These are phyloP conservation scores for Idaea aversata DNA, from an alignment of 2,888 invertebrate species.

Conservation along the genomic window DNA sequence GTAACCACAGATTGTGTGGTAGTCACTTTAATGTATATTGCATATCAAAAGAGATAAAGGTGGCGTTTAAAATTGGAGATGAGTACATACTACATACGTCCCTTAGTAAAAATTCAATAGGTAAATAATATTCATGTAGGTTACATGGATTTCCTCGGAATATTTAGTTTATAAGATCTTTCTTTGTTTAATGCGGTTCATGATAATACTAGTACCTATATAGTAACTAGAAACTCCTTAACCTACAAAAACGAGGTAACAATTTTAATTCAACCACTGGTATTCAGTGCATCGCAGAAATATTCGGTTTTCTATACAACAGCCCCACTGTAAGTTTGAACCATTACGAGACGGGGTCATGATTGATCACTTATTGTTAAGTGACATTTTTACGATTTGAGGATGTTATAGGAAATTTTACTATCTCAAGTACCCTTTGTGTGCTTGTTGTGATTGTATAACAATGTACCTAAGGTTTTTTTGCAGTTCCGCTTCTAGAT, in stretches of 20 bases:
- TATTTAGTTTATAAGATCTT: no score
- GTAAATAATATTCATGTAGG: no score
- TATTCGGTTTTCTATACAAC: slow-evolving; percentile 29
- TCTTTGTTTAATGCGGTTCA: no score
- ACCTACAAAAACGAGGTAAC: no score
- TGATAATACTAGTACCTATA: no score
- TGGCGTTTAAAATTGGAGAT: no score
- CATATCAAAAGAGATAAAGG: background rate
- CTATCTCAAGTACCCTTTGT: slow-evolving; percentile 55
- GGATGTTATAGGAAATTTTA: slow-evolving; percentile 62
- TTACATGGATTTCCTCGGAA: no score
- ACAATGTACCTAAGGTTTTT: slow-evolving; percentile 36
- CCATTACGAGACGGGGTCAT: slow-evolving; percentile 38
- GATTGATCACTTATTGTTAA: slow-evolving; percentile 73
- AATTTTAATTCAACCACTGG: no score
- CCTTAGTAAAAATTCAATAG: no score
- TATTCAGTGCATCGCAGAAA: background rate
- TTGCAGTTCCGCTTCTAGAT: slow-evolving; percentile 70
- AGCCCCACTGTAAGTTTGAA: background rate
- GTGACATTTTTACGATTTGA: slow-evolving; percentile 67
- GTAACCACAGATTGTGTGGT: slow-evolving; percentile 41
- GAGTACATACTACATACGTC: no score
- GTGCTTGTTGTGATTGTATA: slow-evolving; percentile 54
- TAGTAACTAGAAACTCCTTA: no score
- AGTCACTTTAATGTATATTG: slow-evolving; percentile 3